A percentile compares a stretch with the other conserved stretches of the same genome.
These are phyloP conservation scores for Poeciliopsis retropinna DNA, from an alignment of 2,113 vertebrate species.

Conservation along the genomic window DNA sequence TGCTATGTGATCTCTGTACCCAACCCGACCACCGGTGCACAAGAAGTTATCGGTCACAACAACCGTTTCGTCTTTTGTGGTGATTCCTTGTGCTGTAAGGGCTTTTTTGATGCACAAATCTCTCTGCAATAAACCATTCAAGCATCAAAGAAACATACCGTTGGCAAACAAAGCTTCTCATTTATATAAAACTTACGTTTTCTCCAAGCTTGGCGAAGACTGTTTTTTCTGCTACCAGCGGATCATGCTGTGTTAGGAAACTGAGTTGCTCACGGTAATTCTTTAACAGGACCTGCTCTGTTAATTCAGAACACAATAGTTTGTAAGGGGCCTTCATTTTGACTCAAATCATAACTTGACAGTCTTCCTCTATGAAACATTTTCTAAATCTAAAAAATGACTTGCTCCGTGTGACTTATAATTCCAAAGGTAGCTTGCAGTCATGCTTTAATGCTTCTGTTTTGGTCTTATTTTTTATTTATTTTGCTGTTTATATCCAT, in stretches of 20 bases:
- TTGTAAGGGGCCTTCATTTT: no score
- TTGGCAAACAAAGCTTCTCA: background rate
- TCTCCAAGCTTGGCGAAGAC: constrained; percentile 57
- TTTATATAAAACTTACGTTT: constrained; percentile 61
- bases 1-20: constrained; percentile 54
- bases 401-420: no score
- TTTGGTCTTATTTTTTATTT: no score
- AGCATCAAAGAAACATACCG: background rate
- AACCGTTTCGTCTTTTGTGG: background rate
- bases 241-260: constrained; percentile 30
- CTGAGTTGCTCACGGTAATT: constrained; percentile 47
- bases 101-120: constrained; percentile 67
- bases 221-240: background rate
- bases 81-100: constrained; percentile 27
- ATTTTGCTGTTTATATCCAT: no score
- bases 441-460: no score
- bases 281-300: constrained; percentile 69
- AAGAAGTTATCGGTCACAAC: constrained; percentile 77
- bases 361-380: no score
- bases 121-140: constrained; percentile 52
- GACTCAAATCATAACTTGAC: no score
- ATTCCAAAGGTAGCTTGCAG: no score
- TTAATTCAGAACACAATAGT: constrained; percentile 15
- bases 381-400: no score
- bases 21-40: constrained; percentile 66